Evolutionary conservation across 2,888 invertebrate species (phyloP), one percentile per base, ranked within the genome.

Genomic region (Eremobia ochroleuca): DNA sequence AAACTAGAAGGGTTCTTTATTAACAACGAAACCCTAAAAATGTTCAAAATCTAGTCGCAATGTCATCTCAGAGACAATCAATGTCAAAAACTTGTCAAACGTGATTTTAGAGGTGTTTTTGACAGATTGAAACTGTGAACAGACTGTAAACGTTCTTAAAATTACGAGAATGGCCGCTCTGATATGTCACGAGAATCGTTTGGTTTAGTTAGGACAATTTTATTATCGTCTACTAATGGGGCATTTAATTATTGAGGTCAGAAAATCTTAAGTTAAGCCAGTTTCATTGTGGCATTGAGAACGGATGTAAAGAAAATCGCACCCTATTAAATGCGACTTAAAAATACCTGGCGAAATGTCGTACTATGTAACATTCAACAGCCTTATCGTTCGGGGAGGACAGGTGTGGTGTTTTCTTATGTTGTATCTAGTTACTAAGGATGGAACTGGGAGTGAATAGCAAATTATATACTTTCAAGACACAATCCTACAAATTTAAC

Each of bases 391-490:
- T 52, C 25, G 52, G 25, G 11, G 25, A 25, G 25, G 49, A 8
- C 25, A 9, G 21, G 25, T 3, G 0, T 49, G 21, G 49, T 49
- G 15, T 15, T 15, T 18, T 46, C 15, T 18, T 40, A 46, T 46
- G 5, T 46, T 46, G 8, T 52, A 52, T 1, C 25, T 52, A 52
- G 3, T 25, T 25, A 55, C 52, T n/a, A 52, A 52, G n/a, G n/a
- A n/a, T 52, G 52, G n/a, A 52, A 52, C 52, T n/a, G 11, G 4
- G 13, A n/a, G 52, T 52, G 52, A 52, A 52, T 52, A 55, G 4
- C 52, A 55, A n/a, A 55, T n/a, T 25, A 52, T 52, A 52, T n/a
- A n/a, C 55, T 55, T 55, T 55, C n/a, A 55, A 55, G 55, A n/a
- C n/a, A 1, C 55, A 55, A n/a, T 55, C 13, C n/a, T 55, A 55